phyloP scores from a whole-genome alignment of 2,797 vertebrate genomes.

The Sebastes steindachneri region DNA sequence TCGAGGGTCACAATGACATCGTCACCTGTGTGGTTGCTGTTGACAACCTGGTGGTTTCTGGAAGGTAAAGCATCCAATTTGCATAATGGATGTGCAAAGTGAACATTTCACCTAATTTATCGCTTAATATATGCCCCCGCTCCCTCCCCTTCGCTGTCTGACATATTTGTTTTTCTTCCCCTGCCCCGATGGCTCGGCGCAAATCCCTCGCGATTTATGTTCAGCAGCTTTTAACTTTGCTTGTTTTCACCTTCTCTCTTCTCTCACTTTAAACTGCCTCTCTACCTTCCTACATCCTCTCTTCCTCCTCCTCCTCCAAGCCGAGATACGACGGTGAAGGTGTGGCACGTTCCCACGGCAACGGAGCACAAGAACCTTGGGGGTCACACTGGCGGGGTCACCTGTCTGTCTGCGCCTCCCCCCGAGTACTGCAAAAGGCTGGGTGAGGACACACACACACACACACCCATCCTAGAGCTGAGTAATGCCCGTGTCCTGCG shows the following conservation, averaged over 20 bases:
- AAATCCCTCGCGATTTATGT: slow-evolving; percentile 38
- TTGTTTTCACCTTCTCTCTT: slow-evolving; percentile 13
- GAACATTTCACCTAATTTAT: slow-evolving; percentile 71
- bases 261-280: neutral
- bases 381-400: slow-evolving; percentile 86
- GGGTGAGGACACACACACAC: slow-evolving; percentile 68
- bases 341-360: slow-evolving; percentile 88
- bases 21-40: slow-evolving; percentile 84
- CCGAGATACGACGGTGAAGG: slow-evolving; percentile 87
- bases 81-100: slow-evolving; percentile 66
- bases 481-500: slow-evolving; percentile 56
- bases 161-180: slow-evolving; percentile 58
- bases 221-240: slow-evolving; percentile 50
- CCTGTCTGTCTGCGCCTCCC: slow-evolving; percentile 81
- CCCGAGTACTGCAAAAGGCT: slow-evolving; percentile 82
- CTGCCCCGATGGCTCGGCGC: neutral
- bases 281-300: neutral
- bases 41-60: slow-evolving; percentile 86
- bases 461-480: slow-evolving; percentile 15
- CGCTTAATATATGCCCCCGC: slow-evolving; percentile 40
- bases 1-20: slow-evolving; percentile 88
- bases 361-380: slow-evolving; percentile 86
- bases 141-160: slow-evolving; percentile 28
- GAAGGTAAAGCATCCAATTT: slow-evolving; percentile 79
- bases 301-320: slow-evolving; percentile 44